Evolutionary conservation across 92 coral and sea anemone species (phyloP), one percentile per base, ranked within the genome.

Genomic region (Meandrina meandrites): DNA sequence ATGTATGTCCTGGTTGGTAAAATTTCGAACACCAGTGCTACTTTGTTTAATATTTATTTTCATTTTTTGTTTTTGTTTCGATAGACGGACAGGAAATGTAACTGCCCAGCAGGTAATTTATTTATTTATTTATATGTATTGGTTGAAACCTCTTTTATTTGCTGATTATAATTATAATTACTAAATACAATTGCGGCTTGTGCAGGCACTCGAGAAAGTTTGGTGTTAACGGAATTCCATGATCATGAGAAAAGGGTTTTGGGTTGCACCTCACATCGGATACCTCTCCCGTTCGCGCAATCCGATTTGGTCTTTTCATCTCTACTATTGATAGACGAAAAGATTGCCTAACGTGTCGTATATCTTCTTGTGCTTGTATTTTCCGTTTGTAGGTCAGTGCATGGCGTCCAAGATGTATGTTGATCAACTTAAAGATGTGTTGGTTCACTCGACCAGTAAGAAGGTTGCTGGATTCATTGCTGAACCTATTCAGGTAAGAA

Each of bases 401-500:
- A 71, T 92, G 87, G 99, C 99, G 78, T 89, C 99, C 34, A 98
- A 95, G 81, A 86, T 91, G 88, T 97, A 97, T 88, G 95, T 88
- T 73, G 96, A 92, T 74, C 96, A 97, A 74, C 82, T 97, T 47
- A 94, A 93, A 73, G 99, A 97, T 83, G 92, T 91, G 81, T 54
- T 97, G 67, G 91, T 78, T 19, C 98, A 95, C 80, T 91, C 96
- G 5, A 93, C 97, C 1, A 89, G 94, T 50, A 90, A 90, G 79
- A 93, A 91, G 30, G 96, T 97, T 28, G 99, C 99, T 1, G 99
- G 94, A 8, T 97, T 97, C 74, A 89, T 97, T 84, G 95, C 99
- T 57, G 99, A 97, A 69, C 48, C 86, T 3, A 94, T 97, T 45
- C 99, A 97, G 97, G 99, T 96, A 9, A 19, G 86, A 53, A 35